A percentile compares a stretch with the other conserved stretches of the same genome.
These are phyloP conservation scores for Tineola bisselliella DNA, from an alignment of 2,888 invertebrate species.

Conservation along the genomic window DNA sequence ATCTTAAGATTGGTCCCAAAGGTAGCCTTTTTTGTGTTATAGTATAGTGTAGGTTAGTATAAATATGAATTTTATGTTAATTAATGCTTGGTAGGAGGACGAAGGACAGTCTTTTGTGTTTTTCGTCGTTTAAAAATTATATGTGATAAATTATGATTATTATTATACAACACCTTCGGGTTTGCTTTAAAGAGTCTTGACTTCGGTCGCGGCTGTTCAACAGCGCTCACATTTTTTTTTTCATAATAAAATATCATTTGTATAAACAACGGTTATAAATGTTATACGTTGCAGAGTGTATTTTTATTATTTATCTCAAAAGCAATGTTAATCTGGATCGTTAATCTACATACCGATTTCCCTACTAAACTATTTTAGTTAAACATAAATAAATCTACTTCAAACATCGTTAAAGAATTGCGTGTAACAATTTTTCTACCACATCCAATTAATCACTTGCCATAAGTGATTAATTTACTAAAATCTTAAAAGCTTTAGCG, in stretches of 20 bases:
- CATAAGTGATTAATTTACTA: conserved; percentile 11
- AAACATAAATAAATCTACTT: neutral
- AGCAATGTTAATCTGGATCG: neutral
- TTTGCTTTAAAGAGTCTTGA: neutral
- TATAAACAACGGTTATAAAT: neutral
- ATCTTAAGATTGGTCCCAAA: neutral
- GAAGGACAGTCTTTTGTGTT: neutral
- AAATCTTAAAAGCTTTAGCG: conserved; percentile 22
- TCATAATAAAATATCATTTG: neutral
- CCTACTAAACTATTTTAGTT: neutral
- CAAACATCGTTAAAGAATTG: neutral
- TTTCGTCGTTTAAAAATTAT: neutral
- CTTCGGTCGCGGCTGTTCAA: too few relatives aligned
- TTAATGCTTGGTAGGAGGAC: neutral
- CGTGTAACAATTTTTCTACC: neutral
- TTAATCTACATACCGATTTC: too few relatives aligned
- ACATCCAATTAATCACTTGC: neutral
- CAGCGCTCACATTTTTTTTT: neutral
- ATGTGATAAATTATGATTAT: neutral
- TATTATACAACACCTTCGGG: neutral
- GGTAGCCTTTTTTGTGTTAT: neutral
- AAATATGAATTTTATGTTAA: neutral
- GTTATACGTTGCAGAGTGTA: neutral
- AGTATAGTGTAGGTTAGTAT: neutral
- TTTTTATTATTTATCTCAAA: neutral